These are phyloP conservation scores for Percopsis transmontana DNA, from an alignment of 2,113 vertebrate species.

Conservation along the genomic window DNA sequence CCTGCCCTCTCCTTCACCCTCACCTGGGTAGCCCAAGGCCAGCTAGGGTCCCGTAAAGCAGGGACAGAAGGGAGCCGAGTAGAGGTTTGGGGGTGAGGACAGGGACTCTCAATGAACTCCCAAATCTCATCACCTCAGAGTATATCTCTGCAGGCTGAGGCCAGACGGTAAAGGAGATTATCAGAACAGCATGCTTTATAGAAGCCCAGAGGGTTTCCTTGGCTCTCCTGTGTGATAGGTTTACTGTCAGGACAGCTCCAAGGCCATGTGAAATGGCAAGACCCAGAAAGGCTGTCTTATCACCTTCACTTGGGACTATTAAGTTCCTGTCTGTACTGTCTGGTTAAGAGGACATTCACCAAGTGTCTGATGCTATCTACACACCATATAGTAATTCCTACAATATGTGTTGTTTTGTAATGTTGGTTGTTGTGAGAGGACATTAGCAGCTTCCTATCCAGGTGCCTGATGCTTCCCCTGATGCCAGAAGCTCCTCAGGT, in stretches of 20 bases:
- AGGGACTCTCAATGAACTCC: conserved; percentile 62
- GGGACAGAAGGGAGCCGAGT: conserved; percentile 27
- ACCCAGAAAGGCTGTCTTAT: conserved; percentile 23
- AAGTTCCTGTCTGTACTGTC: conserved; percentile 31
- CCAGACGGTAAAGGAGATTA: conserved; percentile 50
- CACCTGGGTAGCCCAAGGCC: conserved; percentile 52
- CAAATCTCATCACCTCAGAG: conserved; percentile 62
- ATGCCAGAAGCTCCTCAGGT: conserved; percentile 58
- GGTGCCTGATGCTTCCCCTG: conserved; percentile 50
- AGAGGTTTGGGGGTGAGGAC: conserved; percentile 14
- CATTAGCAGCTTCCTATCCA: conserved; percentile 53
- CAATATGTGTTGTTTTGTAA: conserved; percentile 33
- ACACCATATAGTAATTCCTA: neutral
- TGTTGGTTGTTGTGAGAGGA: conserved; percentile 35
- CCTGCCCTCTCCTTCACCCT: conserved; percentile 70
- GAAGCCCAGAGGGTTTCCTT: conserved; percentile 48
- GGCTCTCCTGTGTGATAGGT: conserved; percentile 55
- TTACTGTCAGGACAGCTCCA: conserved; percentile 55
- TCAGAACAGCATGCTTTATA: conserved; percentile 40
- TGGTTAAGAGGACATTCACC: conserved; percentile 9
- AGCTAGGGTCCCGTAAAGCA: conserved; percentile 65
- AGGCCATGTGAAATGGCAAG: conserved; percentile 50
- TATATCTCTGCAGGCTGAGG: conserved; percentile 46
- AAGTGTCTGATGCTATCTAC: conserved; percentile 7
- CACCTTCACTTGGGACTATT: conserved; percentile 35